Base-by-base conservation (phyloP, 2,888 invertebrate genomes). In the Melitaea athalia region DNA sequence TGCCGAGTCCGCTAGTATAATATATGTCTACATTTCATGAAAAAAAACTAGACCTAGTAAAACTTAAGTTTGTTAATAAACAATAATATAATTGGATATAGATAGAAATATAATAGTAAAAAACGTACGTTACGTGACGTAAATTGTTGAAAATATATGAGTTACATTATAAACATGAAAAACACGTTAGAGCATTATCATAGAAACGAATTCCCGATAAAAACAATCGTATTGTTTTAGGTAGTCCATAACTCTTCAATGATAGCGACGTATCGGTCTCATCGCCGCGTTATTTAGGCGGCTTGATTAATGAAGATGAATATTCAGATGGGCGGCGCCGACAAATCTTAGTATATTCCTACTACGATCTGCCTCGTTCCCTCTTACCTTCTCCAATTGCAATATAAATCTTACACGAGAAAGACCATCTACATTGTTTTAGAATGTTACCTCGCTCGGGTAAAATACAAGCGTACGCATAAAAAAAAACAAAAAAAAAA, bases 291-390 rank as follows among this genome's bases (percentile, higher is more conserved):
- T 85, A 84, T 86, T 87, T 86, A 85, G 81, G 79, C 80, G 76
- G 78, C 78, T 82, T 87, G 89, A 88, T 89, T 87, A 88, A 88
- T 88, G 84, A 80, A 81, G 84, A 87, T 86, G 83, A 87, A 87
- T 88, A 87, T 86, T 85, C 81, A 81, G 80, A 76, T 78, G 73
- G 78, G 75, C 79, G 77, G 72, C 59, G 45, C 52, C 68, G 38
- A 43, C 60, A 69, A 85, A 82, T 85, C 82, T 79, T 77, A 69
- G 74, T 79, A 80, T 78, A 81, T 85, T 82, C 81, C 80, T 81
- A 81, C 78, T 76, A 79, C 24, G n/a, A 57, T 81, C 77, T 81
- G 77, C 79, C 76, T 77, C 79, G 79, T 78, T 81, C 77, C 78
- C 80, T 81, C 79, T 79, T 82, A 85, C 84, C 83, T 83, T 78